Evolutionary conservation across 35 echinoderm and acorn worm species (phyloP), one percentile per base, ranked within the genome.

Genomic region (Ophioderma brevispina): DNA sequence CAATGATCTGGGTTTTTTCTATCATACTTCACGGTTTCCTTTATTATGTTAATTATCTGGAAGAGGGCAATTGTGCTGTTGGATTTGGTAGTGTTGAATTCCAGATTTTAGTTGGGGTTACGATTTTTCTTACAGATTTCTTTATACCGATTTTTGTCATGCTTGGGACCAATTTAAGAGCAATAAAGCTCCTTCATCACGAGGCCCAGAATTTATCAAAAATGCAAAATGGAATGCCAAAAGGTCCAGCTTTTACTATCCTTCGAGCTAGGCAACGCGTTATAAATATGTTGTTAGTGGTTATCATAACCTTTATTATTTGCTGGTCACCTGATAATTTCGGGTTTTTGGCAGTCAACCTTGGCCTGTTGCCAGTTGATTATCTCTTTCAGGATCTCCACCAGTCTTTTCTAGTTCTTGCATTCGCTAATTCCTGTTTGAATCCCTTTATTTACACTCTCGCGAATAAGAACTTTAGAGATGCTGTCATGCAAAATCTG

Each of bases 391-490:
- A 77, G 25, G 70, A 39, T 76, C n/a, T 87, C 0, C 81, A 82
- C 49, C 85, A 40, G 18, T 10, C 77, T 19, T 87, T 92, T 76
- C 35, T 88, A 25, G 37, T 87, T 10, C 37, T 92, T n/a, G 85
- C 84, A 1, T 92, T 92, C 31, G 25, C 86, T 17, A 92, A 92
- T 77, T 92, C 91, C 0, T 87, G 84, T 35, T 75, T 78, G 35
- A 92, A 92, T 82, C 91, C 91, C 50, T 81, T 92, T 40, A 88
- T 92, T 70, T 92, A 92, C 75, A 78, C 80, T 18, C 19, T 32
- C 19, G 19, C 36, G 33, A 79, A 79, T 33, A 79, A 79, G 35
- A 35, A 79, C 33, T 79, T 79, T 33, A n/a, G 77, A 19, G 77
- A 0, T 4, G 77, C 25, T 35, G 25, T 79, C 19, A 37, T 19